These are phyloP conservation scores for Geodia barretti DNA, from an alignment of 37 sponge, comb jelly and placozoan species.

Conservation along the genomic window DNA sequence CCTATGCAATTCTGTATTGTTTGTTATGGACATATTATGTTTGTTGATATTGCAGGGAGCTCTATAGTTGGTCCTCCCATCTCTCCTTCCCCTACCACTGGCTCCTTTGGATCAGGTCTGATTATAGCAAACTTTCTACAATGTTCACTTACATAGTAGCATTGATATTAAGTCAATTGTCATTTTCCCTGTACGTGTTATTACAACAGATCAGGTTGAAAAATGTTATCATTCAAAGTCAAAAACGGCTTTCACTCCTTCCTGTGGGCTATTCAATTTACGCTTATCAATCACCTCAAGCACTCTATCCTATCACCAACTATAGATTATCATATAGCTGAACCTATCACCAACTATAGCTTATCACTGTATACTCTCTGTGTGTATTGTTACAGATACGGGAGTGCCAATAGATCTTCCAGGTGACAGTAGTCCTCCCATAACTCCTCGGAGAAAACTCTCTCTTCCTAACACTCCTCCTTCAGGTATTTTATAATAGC, in stretches of 20 bases:
- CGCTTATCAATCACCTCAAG: too few relatives aligned
- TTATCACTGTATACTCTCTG: too few relatives aligned
- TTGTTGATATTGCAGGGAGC: not conserved
- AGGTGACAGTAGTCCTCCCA: not conserved
- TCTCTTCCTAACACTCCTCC: not conserved
- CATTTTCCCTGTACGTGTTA: not conserved
- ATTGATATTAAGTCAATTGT: not conserved
- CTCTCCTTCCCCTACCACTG: constrained; percentile 53
- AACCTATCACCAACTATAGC: too few relatives aligned
- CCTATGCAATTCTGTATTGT: not conserved
- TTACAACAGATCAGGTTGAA: not conserved
- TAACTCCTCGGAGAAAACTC: not conserved
- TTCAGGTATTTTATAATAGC: too few relatives aligned
- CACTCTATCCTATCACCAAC: too few relatives aligned
- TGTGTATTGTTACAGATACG: not conserved
- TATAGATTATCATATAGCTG: too few relatives aligned
- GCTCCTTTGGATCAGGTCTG: constrained; percentile 58
- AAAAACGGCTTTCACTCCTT: not conserved
- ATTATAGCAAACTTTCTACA: not conserved
- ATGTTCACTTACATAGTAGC: not conserved
- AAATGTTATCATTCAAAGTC: not conserved
- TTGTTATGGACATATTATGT: not conserved
- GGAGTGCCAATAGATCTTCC: not conserved
- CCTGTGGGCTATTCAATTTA: too few relatives aligned
- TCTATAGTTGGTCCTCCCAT: constrained; percentile 17